Percentiles rank a stretch among this genome's conserved stretches.
Evolutionary conservation across 2,797 vertebrate species (phyloP).

Genomic region (Astyanax mexicanus): DNA sequence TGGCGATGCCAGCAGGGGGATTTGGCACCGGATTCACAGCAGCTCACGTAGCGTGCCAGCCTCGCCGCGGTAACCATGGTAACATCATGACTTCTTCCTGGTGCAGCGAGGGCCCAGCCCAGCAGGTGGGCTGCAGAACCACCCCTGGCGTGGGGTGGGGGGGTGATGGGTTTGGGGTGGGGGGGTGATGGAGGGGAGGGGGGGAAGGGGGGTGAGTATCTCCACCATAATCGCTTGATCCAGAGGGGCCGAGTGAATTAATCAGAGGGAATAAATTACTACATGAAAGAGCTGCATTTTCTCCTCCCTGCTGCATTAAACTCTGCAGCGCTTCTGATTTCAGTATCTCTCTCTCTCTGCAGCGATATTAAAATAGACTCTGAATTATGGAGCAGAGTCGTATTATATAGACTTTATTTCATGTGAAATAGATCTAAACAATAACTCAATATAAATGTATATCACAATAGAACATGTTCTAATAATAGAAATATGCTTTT

Average conservation of each 20-base stretch:
- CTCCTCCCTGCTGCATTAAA: slow-evolving; percentile 28
- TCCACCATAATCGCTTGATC: slow-evolving; percentile 69
- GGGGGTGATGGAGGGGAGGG: neutral
- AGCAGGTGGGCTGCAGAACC: slow-evolving; percentile 46
- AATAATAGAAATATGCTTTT: no score
- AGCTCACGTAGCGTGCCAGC: slow-evolving; percentile 34
- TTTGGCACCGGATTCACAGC: slow-evolving; percentile 45
- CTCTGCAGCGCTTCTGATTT: neutral
- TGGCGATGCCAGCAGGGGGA: slow-evolving; percentile 8
- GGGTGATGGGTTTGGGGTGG: neutral
- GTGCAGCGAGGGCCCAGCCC: slow-evolving; percentile 34
- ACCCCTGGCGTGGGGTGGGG: slow-evolving; percentile 1
- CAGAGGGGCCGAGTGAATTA: slow-evolving; percentile 74
- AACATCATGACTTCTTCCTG: slow-evolving; percentile 49
- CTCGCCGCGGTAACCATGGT: slow-evolving; percentile 53
- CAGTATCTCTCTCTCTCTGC: neutral
- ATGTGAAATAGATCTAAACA: no score
- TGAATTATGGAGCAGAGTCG: neutral
- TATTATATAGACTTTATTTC: no score
- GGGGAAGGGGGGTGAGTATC: no score
- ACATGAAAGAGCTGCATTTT: slow-evolving; percentile 71
- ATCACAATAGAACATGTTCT: no score
- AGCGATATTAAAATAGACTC: neutral
- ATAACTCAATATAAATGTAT: no score
- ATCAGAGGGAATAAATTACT: slow-evolving; percentile 78